A percentile compares a stretch with the other conserved stretches of the same genome.
phyloP scores from a whole-genome alignment of 1,140 invertebrate genomes.

The Cydia fagiglandana region DNA sequence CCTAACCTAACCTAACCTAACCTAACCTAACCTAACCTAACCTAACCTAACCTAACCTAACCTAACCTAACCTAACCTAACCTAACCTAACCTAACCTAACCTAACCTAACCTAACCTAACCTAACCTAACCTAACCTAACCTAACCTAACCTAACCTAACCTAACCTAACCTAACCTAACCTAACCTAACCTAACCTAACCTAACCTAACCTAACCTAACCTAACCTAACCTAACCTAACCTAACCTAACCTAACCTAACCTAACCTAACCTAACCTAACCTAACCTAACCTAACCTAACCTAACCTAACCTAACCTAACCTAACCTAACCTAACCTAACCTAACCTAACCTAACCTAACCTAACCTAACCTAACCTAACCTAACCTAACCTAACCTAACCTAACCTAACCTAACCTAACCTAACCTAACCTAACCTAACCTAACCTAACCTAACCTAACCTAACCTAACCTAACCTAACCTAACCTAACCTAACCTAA shows the following conservation, averaged over 20 bases:
- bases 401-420: no score
- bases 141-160: conserved; percentile 48
- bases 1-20: conserved; percentile 47
- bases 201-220: conserved; percentile 54
- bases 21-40: conserved; percentile 51
- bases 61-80: conserved; percentile 52
- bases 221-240: conserved; percentile 33
- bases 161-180: conserved; percentile 36
- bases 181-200: conserved; percentile 40
- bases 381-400: no score
- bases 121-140: conserved; percentile 49
- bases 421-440: no score
- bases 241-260: conserved; percentile 33
- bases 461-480: no score
- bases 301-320: no score
- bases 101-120: conserved; percentile 47
- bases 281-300: no score
- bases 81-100: conserved; percentile 51
- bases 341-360: no score
- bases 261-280: not conserved
- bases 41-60: conserved; percentile 48
- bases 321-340: no score
- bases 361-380: no score
- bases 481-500: no score
- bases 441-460: no score